These are phyloP conservation scores for Cotesia chilonis DNA, from an alignment of 1,140 invertebrate genomes.

Conservation along the genomic window DNA sequence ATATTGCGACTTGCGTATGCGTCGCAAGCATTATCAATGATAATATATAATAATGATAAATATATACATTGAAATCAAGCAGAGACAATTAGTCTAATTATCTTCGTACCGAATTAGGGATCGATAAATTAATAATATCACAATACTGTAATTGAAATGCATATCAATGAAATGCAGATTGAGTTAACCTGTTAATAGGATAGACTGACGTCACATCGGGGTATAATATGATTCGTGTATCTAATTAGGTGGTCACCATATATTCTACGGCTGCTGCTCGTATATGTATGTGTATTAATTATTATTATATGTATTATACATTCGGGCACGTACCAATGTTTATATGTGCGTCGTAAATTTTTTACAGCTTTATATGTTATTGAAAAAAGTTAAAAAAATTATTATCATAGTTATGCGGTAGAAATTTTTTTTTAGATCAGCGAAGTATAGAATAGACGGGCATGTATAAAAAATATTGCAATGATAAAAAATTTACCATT, in stretches of 20 bases:
- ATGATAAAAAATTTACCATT: too few relatives aligned
- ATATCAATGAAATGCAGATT: slow-evolving; percentile 38
- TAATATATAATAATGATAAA: background rate
- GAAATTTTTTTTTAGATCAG: too few relatives aligned
- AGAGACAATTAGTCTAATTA: slow-evolving; percentile 11
- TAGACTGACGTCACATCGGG: slow-evolving; percentile 29
- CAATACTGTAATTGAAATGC: slow-evolving; percentile 19
- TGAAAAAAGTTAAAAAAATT: too few relatives aligned
- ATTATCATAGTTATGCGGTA: too few relatives aligned
- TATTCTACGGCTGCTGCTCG: background rate
- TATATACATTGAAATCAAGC: slow-evolving; percentile 1
- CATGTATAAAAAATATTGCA: too few relatives aligned
- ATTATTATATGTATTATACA: too few relatives aligned
- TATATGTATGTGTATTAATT: background rate
- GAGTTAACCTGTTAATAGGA: slow-evolving; percentile 34
- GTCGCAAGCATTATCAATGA: too few relatives aligned
- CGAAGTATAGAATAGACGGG: too few relatives aligned
- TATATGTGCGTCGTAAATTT: too few relatives aligned
- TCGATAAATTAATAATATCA: slow-evolving; percentile 26
- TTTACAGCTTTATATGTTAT: too few relatives aligned
- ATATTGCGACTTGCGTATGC: too few relatives aligned
- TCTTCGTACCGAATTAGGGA: slow-evolving; percentile 4
- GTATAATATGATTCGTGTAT: slow-evolving; percentile 33
- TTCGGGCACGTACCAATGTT: too few relatives aligned
- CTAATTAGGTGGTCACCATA: slow-evolving; percentile 33